These are phyloP conservation scores for Rhynchotus rufescens DNA, from an alignment of 2,797 vertebrate species.

Conservation along the genomic window DNA sequence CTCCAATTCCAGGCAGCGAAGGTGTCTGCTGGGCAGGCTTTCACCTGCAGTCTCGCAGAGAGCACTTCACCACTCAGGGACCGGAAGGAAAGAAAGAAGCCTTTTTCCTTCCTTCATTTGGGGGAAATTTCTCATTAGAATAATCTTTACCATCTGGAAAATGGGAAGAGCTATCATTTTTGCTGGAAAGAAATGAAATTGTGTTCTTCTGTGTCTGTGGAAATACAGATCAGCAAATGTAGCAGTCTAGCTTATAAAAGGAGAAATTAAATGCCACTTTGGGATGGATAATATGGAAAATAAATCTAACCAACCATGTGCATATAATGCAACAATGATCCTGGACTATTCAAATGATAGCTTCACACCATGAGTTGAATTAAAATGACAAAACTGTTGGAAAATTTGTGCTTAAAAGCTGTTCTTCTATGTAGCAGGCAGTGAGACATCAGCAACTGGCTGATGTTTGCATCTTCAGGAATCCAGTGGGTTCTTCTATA, in stretches of 20 bases:
- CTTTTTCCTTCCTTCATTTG: neutral
- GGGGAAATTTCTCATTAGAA: neutral
- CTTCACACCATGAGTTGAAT: neutral
- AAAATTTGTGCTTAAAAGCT: neutral
- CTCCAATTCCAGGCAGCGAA: neutral
- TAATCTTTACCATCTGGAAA: neutral
- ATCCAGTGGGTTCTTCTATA: neutral
- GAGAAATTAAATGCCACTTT: neutral
- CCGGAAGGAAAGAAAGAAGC: neutral
- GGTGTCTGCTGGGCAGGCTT: neutral
- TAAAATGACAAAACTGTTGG: neutral
- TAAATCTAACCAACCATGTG: neutral
- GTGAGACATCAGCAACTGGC: neutral
- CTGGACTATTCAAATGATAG: neutral
- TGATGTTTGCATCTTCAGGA: neutral
- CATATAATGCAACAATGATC: neutral
- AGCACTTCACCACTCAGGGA: neutral
- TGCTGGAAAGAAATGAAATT: neutral
- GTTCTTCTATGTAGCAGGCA: neutral
- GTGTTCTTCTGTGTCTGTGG: neutral
- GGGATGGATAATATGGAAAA: neutral
- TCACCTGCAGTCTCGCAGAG: neutral
- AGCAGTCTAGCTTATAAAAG: neutral
- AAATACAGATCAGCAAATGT: neutral
- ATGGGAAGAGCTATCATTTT: accelerated